phyloP scores from a whole-genome alignment of 1,140 invertebrate species.

The Diorhabda sublineata region DNA sequence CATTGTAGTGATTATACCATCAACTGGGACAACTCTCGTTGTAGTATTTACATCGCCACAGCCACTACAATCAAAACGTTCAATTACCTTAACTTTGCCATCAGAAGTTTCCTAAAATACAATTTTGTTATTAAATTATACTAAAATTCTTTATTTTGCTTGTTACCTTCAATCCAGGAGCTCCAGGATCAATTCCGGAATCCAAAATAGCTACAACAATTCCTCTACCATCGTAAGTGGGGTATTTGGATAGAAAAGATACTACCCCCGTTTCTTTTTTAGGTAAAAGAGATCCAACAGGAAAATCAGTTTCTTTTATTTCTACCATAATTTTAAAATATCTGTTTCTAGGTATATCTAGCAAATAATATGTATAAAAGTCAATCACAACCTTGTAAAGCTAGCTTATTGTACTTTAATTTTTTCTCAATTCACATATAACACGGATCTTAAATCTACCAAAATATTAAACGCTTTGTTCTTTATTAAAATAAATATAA shows the following conservation, averaged over 20 bases:
- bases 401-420: no score
- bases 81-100: conserved; percentile 89
- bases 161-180: conserved; percentile 85
- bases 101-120: conserved; percentile 70
- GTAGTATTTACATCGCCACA: conserved; percentile 91
- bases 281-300: conserved; percentile 78
- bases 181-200: conserved; percentile 95
- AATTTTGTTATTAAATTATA: background rate
- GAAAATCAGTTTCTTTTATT: conserved; percentile 58
- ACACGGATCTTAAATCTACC: no score
- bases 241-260: conserved; percentile 86
- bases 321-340: conserved; percentile 12
- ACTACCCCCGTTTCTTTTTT: conserved; percentile 92
- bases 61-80: conserved; percentile 92
- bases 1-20: conserved; percentile 77
- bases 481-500: no score
- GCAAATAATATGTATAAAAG: no score
- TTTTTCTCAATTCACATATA: no score
- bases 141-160: conserved; percentile 11
- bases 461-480: no score
- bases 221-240: conserved; percentile 88
- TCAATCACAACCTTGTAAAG: no score
- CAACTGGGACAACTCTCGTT: conserved; percentile 70
- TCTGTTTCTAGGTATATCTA: no score
- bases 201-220: conserved; percentile 94